Percentiles rank a stretch among this genome's conserved stretches.
Conservation (phyloP, 2,888 invertebrate genomes). For the Drosophila dives region DNA sequence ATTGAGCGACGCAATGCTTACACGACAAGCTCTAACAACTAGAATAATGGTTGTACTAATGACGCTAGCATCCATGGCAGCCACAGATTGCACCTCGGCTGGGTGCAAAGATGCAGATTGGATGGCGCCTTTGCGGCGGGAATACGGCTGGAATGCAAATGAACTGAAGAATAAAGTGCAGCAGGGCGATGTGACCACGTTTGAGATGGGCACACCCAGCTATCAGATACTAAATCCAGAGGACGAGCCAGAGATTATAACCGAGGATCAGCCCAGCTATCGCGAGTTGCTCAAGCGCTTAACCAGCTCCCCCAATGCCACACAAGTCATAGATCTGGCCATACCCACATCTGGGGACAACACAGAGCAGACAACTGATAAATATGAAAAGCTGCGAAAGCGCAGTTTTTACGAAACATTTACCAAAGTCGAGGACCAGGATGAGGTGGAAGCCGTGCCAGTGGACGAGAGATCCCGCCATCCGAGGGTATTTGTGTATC, state of each 20-base stretch:
- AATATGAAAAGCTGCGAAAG: conserved; percentile 59
- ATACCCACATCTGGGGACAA: conserved; percentile 17
- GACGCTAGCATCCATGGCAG: conserved; percentile 12
- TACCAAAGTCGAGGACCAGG: neutral
- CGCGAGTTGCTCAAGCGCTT: conserved; percentile 59
- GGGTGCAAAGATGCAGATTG: conserved; percentile 33
- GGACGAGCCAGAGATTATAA: conserved; percentile 78
- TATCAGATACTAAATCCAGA: conserved; percentile 78
- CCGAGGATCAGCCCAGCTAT: conserved; percentile 77
- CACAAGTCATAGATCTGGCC: conserved; percentile 61
- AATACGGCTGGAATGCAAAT: conserved; percentile 50
- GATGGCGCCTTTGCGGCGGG: conserved; percentile 42
- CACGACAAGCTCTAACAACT: conserved; percentile 38
- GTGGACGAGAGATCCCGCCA: neutral
- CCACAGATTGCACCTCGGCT: conserved; percentile 1
- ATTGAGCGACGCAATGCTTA: conserved; percentile 56
- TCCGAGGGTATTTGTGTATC: conserved; percentile 28
- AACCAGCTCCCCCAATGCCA: conserved; percentile 39
- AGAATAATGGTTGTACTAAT: conserved; percentile 28
- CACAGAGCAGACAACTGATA: neutral
- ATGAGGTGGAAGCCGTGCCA: conserved; percentile 5
- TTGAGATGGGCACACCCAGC: conserved; percentile 74
- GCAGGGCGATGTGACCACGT: conserved; percentile 76
- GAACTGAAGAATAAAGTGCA: conserved; percentile 69
- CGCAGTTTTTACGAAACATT: conserved; percentile 41